Conservation (phyloP, 1,140 invertebrate species). For the Thalassaphorura encarpata region DNA sequence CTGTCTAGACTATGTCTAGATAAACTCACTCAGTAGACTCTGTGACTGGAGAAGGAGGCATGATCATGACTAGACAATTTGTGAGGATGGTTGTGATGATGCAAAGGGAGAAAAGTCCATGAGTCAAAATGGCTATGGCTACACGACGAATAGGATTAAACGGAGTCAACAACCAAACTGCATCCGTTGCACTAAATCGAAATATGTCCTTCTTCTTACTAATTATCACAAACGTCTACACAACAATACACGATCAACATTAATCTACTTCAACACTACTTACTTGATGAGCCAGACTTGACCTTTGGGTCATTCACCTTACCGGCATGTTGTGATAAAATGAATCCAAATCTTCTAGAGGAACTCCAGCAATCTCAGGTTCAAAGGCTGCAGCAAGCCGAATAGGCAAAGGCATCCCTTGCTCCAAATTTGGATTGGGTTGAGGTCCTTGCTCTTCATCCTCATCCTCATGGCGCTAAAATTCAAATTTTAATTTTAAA, state of each 20-base stretch:
- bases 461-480: slow-evolving; percentile 90
- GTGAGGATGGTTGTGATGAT: slow-evolving; percentile 95
- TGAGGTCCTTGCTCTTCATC: slow-evolving; percentile 91
- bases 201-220: slow-evolving; percentile 98
- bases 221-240: slow-evolving; percentile 95
- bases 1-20: no score
- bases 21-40: slow-evolving; percentile 79
- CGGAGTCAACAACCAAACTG: slow-evolving; percentile 87
- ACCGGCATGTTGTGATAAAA: no score
- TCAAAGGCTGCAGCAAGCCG: slow-evolving; percentile 81
- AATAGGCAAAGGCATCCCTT: slow-evolving; percentile 62
- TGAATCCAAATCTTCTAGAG: slow-evolving; percentile 89
- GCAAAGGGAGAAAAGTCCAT: slow-evolving; percentile 93
- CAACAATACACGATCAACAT: no score
- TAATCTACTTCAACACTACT: no score
- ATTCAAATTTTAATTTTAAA: no score
- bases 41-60: slow-evolving; percentile 80
- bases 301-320: no score
- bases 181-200: slow-evolving; percentile 93
- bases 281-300: no score
- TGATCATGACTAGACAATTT: slow-evolving; percentile 98
- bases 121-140: slow-evolving; percentile 94
- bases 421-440: slow-evolving; percentile 81
- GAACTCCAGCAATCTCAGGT: slow-evolving; percentile 78
- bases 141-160: slow-evolving; percentile 95